Conservation (phyloP, 2,888 invertebrate species). For the Blera fallax region DNA sequence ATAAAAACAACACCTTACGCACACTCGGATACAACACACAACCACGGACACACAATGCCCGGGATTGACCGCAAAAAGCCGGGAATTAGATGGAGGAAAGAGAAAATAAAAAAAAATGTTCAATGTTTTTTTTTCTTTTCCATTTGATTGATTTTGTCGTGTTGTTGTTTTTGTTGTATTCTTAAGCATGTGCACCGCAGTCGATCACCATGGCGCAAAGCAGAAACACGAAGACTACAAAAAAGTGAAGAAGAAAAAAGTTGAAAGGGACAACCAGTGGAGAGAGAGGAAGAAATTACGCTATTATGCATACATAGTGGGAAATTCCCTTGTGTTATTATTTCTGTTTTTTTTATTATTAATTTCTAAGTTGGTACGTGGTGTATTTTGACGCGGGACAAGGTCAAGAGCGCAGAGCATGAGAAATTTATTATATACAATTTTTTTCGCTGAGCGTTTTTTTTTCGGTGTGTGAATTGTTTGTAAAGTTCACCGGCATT, state of each 20-base stretch:
- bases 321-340: slow-evolving; percentile 66
- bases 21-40: neutral
- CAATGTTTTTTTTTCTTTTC: slow-evolving; percentile 10
- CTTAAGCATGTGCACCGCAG: slow-evolving; percentile 4
- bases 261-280: neutral
- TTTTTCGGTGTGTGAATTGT: slow-evolving; percentile 22
- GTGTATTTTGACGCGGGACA: slow-evolving; percentile 67
- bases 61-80: slow-evolving; percentile 60
- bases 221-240: slow-evolving; percentile 10
- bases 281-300: slow-evolving; percentile 40
- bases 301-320: slow-evolving; percentile 58
- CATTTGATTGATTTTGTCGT: slow-evolving; percentile 53
- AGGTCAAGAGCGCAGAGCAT: slow-evolving; percentile 68
- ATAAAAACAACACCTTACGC: slow-evolving; percentile 15
- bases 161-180: neutral
- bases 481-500: slow-evolving; percentile 60
- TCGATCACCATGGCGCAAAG: neutral
- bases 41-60: slow-evolving; percentile 20
- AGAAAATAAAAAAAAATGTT: slow-evolving; percentile 29
- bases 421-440: slow-evolving; percentile 50
- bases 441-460: slow-evolving; percentile 8
- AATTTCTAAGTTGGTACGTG: slow-evolving; percentile 63
- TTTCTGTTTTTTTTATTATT: slow-evolving; percentile 50
- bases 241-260: neutral
- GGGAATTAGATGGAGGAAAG: slow-evolving; percentile 41